Evolutionary conservation across 2,797 vertebrate genomes (phyloP).

Genomic region (Tadarida brasiliensis): DNA sequence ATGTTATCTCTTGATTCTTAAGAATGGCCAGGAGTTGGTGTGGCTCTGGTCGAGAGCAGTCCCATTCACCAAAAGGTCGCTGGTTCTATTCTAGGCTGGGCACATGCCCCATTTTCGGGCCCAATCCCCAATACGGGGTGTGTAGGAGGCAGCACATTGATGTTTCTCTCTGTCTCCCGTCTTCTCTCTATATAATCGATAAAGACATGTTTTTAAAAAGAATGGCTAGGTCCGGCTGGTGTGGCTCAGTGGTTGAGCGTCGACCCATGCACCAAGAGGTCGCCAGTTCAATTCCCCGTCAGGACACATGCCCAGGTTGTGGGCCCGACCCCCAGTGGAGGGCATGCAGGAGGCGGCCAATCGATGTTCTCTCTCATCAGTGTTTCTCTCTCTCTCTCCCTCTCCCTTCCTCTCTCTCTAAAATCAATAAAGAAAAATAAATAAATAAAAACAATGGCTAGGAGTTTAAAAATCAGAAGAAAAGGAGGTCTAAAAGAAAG

Average conservation of each 20-base stretch:
- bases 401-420: too few relatives aligned
- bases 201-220: neutral
- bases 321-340: too few relatives aligned
- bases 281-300: too few relatives aligned
- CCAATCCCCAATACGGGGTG: neutral
- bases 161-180: neutral
- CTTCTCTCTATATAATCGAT: neutral
- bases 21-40: neutral
- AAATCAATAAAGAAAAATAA: too few relatives aligned
- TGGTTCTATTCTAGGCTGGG: neutral
- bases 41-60: neutral
- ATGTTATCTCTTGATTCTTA: neutral
- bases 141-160: neutral
- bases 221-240: too few relatives aligned
- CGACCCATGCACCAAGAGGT: too few relatives aligned
- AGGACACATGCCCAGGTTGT: too few relatives aligned
- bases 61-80: neutral
- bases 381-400: too few relatives aligned
- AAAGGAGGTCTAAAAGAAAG: neutral
- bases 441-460: neutral
- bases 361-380: too few relatives aligned
- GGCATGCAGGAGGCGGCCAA: too few relatives aligned
- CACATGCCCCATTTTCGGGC: neutral
- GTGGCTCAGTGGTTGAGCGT: too few relatives aligned
- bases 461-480: neutral